phyloP scores from a whole-genome alignment of 2,113 vertebrate species.

The Chloroceryle aenea region DNA sequence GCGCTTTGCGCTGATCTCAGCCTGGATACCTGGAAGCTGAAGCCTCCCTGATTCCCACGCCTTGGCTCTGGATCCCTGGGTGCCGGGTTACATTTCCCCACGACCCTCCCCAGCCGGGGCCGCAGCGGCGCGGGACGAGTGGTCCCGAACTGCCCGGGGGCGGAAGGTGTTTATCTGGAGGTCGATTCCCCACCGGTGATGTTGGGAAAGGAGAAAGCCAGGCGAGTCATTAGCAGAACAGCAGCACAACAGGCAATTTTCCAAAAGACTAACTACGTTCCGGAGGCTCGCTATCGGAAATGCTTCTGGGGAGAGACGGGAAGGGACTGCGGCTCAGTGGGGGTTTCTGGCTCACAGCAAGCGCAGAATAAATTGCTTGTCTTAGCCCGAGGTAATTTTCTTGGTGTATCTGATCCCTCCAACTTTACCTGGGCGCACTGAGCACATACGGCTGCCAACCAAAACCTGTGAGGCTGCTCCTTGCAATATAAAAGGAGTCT shows the following conservation, averaged over 20 bases:
- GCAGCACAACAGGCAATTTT: not conserved
- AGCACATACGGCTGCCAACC: not conserved
- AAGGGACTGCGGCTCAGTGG: not conserved
- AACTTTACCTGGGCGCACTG: not conserved
- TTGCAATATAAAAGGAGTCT: not conserved
- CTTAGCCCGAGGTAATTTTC: not conserved
- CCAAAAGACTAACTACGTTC: not conserved
- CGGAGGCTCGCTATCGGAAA: not conserved
- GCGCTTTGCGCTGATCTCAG: not conserved
- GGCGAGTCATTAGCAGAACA: not conserved
- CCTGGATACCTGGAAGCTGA: not conserved
- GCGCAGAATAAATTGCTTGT: conserved; percentile 2
- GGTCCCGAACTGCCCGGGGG: not conserved
- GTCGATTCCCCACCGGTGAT: fast-evolving
- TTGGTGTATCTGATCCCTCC: not conserved
- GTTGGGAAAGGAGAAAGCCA: not conserved
- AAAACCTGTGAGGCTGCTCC: not conserved
- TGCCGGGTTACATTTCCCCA: not conserved
- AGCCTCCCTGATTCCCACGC: not conserved
- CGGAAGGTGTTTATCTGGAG: not conserved
- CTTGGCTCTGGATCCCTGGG: not conserved
- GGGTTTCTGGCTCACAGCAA: not conserved
- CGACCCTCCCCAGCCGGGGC: not conserved
- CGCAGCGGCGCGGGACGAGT: not conserved
- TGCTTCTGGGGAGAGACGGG: not conserved